Conservation (phyloP, 2,888 invertebrate genomes). For the Andrena minutula region DNA sequence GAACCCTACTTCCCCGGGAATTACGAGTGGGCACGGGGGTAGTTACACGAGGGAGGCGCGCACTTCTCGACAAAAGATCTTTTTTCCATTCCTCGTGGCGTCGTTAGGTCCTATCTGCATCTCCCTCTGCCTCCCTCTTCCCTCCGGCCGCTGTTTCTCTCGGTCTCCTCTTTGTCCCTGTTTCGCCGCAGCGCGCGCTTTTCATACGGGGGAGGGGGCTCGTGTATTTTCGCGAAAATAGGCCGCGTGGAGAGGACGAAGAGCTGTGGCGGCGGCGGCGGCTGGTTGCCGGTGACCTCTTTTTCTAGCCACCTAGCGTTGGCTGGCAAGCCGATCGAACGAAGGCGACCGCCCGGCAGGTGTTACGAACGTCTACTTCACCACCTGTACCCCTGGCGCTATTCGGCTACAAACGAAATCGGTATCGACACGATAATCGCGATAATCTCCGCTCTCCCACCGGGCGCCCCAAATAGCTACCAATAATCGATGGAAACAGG, state of each 20-base stretch:
- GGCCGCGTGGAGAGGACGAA: constrained; percentile 68
- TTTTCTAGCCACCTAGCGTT: constrained; percentile 41
- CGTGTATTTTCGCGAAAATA: constrained; percentile 74
- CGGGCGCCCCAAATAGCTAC: background rate
- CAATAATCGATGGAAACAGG: background rate
- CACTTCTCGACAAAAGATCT: constrained; percentile 72
- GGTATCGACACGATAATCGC: constrained; percentile 34
- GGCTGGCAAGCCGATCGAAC: constrained; percentile 48
- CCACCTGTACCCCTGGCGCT: constrained; percentile 31
- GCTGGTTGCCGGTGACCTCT: constrained; percentile 56
- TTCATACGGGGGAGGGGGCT: constrained; percentile 51
- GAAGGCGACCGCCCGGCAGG: constrained; percentile 39
- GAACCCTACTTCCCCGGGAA: constrained; percentile 70
- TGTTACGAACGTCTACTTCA: constrained; percentile 57
- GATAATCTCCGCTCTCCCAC: background rate
- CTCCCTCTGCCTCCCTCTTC: constrained; percentile 32
- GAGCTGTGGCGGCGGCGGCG: constrained; percentile 39
- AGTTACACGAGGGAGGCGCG: constrained; percentile 49
- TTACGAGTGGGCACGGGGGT: constrained; percentile 61
- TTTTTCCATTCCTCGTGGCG: constrained; percentile 62
- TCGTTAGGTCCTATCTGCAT: constrained; percentile 54
- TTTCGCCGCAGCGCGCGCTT: constrained; percentile 56
- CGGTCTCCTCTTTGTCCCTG: constrained; percentile 51
- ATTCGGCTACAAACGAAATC: constrained; percentile 22
- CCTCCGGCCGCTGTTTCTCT: constrained; percentile 19